Conservation (phyloP, 2,888 invertebrate genomes). For the Chymomyza procnemis region DNA sequence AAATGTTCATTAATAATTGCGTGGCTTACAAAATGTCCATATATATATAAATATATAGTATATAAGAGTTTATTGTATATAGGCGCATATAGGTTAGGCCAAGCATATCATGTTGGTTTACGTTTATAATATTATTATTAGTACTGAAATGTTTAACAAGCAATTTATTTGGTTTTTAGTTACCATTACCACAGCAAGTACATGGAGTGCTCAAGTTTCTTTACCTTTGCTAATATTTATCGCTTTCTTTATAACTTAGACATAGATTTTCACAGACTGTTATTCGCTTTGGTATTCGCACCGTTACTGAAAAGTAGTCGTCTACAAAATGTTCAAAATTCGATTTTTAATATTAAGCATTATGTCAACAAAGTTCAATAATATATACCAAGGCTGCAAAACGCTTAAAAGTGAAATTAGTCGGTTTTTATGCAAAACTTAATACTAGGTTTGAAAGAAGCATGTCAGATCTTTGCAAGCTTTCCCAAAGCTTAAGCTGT, state of each 20-base stretch:
- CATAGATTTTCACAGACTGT: constrained; percentile 74
- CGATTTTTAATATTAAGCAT: constrained; percentile 22
- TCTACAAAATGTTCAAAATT: constrained; percentile 53
- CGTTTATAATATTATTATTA: constrained; percentile 16
- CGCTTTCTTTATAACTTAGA: constrained; percentile 59
- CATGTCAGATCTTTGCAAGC: too few relatives aligned
- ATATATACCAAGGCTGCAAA: not conserved
- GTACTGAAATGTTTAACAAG: constrained; percentile 47
- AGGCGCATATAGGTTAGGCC: constrained; percentile 29
- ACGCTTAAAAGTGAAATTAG: not conserved
- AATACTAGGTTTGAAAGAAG: too few relatives aligned
- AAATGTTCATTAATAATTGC: constrained; percentile 50
- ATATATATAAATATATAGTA: not conserved
- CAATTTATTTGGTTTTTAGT: constrained; percentile 40
- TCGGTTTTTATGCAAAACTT: not conserved
- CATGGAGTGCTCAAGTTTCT: constrained; percentile 27
- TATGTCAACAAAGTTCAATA: not conserved
- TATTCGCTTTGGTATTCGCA: constrained; percentile 75
- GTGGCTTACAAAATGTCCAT: constrained; percentile 48
- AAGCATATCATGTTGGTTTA: constrained; percentile 14
- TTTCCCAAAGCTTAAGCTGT: too few relatives aligned
- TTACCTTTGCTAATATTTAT: constrained; percentile 36
- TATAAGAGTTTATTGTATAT: constrained; percentile 13
- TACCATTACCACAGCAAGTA: constrained; percentile 61
- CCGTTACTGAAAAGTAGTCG: constrained; percentile 72